phyloP scores from a whole-genome alignment of 2,797 vertebrate genomes.

The Pangasius sanitwongsei region DNA sequence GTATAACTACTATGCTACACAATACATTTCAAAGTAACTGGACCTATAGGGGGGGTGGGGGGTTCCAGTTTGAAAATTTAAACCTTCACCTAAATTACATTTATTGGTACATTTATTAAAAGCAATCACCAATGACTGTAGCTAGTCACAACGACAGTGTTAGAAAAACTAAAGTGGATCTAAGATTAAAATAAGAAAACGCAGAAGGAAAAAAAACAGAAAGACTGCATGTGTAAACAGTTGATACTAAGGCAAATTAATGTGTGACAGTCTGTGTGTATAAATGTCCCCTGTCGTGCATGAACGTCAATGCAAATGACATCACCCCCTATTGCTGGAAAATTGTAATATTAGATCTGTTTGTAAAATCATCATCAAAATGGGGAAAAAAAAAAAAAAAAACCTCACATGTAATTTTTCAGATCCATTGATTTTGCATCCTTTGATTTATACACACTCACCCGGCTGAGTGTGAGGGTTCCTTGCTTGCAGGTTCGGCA shows the following conservation, averaged over 20 bases:
- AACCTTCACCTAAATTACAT: not conserved
- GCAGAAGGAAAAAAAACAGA: too few relatives aligned
- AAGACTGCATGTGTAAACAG: not conserved
- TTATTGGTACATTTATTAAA: not conserved
- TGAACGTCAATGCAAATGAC: not conserved
- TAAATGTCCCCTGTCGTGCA: not conserved
- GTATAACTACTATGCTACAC: not conserved
- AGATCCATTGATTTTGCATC: not conserved
- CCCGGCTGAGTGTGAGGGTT: slow-evolving; percentile 82
- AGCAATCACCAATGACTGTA: not conserved
- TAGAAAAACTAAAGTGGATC: not conserved
- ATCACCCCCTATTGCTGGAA: not conserved
- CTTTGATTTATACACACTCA: slow-evolving; percentile 64
- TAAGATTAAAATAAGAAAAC: not conserved
- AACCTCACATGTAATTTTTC: not conserved
- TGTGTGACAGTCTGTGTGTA: not conserved
- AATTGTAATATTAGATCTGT: not conserved
- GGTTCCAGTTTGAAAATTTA: not conserved
- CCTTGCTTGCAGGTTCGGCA: slow-evolving; percentile 82
- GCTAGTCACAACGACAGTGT: not conserved
- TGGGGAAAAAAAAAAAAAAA: not conserved
- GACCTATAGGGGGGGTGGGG: not conserved
- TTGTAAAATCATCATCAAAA: not conserved
- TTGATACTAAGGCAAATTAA: not conserved
- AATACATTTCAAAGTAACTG: not conserved